Percentiles rank a stretch among this genome's conserved stretches.
Evolutionary conservation across 2,888 invertebrate species (phyloP).

Genomic region (Agrilus biguttatus): DNA sequence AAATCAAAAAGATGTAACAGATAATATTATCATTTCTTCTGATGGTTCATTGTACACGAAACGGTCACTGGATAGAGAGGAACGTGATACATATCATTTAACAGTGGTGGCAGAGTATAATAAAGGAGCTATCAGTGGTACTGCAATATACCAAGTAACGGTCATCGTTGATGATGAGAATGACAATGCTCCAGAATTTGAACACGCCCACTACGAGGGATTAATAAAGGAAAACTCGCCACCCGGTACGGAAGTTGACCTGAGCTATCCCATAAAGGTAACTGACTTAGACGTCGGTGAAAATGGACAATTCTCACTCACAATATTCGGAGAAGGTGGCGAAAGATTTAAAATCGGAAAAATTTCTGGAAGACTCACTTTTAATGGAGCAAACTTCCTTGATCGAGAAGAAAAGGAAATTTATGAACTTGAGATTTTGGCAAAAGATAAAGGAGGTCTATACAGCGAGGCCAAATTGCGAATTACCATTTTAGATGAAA

Average conservation of each 20-base stretch:
- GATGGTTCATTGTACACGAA: slow-evolving; percentile 71
- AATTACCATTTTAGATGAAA: slow-evolving; percentile 60
- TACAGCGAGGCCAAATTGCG: slow-evolving; percentile 58
- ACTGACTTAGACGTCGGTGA: slow-evolving; percentile 55
- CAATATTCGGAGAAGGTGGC: slow-evolving; percentile 60
- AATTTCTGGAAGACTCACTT: slow-evolving; percentile 45
- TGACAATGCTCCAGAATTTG: slow-evolving; percentile 74
- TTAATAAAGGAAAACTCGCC: slow-evolving; percentile 64
- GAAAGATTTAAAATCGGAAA: slow-evolving; percentile 57
- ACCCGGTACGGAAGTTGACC: slow-evolving; percentile 51
- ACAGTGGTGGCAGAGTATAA: slow-evolving; percentile 68
- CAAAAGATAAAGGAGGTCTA: slow-evolving; percentile 62
- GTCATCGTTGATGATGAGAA: slow-evolving; percentile 75
- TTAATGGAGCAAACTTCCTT: slow-evolving; percentile 34
- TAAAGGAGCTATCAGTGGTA: slow-evolving; percentile 48
- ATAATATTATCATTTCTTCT: slow-evolving; percentile 60
- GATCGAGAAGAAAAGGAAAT: slow-evolving; percentile 59
- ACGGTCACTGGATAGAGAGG: slow-evolving; percentile 63
- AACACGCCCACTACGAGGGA: slow-evolving; percentile 55
- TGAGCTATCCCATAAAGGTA: slow-evolving; percentile 54
- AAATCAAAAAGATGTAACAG: slow-evolving; percentile 68
- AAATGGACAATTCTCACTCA: slow-evolving; percentile 55
- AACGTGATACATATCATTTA: slow-evolving; percentile 53
- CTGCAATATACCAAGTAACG: slow-evolving; percentile 66
- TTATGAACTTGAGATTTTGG: slow-evolving; percentile 57